phyloP scores from a whole-genome alignment of 2,113 vertebrate species.

The Marcusenius ussheri region DNA sequence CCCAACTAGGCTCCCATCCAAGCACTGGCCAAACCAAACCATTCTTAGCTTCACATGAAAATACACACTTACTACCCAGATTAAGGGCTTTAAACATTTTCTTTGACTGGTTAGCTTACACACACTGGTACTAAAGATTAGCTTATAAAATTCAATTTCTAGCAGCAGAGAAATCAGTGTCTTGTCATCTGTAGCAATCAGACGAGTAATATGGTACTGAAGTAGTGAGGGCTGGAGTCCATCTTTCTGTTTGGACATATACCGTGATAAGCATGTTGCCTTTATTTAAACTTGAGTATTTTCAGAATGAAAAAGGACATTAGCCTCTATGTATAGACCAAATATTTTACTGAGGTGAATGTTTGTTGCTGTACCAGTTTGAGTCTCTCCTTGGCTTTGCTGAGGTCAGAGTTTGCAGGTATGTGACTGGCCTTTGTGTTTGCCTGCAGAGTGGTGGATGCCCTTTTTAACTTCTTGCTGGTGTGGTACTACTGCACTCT shows the following conservation, averaged over 20 bases:
- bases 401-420: background rate
- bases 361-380: background rate
- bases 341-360: background rate
- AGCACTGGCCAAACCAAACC: too few relatives aligned
- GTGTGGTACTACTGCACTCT: slow-evolving; percentile 99
- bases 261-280: background rate
- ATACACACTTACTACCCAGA: too few relatives aligned
- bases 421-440: background rate
- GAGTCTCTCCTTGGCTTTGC: background rate
- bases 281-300: background rate
- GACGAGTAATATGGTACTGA: background rate
- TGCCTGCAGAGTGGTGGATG: slow-evolving; percentile 63
- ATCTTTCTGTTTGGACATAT: background rate
- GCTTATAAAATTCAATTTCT: background rate
- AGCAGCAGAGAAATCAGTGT: background rate
- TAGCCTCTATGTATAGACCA: background rate
- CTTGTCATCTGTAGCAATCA: background rate
- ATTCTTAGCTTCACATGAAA: too few relatives aligned
- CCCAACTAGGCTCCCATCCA: too few relatives aligned
- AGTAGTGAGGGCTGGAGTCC: background rate
- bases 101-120: background rate
- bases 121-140: background rate
- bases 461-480: slow-evolving; percentile 87
- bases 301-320: background rate
- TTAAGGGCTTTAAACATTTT: background rate